Evolutionary conservation across 2,797 vertebrate species (phyloP).

Genomic region (Thalassophryne amazonica): DNA sequence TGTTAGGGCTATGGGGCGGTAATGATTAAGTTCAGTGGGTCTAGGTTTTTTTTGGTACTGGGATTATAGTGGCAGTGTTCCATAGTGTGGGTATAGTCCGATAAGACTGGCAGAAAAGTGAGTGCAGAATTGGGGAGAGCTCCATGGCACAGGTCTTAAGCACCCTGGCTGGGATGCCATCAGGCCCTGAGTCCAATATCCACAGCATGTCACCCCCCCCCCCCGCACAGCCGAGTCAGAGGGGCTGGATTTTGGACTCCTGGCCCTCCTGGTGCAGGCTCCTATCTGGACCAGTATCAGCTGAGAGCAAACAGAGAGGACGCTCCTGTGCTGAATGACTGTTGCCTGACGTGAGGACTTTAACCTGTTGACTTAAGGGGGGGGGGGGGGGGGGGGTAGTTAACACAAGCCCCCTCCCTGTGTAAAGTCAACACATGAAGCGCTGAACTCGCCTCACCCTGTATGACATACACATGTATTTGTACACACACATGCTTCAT

Average conservation of each 20-base stretch:
- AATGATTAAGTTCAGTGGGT: too few relatives aligned
- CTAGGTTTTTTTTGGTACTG: too few relatives aligned
- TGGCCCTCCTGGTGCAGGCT: not conserved
- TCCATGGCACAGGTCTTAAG: too few relatives aligned
- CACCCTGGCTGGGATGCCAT: too few relatives aligned
- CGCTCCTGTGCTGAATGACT: not conserved
- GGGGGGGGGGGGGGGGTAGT: not conserved
- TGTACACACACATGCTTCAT: not conserved
- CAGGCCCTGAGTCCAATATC: not conserved
- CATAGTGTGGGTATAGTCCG: too few relatives aligned
- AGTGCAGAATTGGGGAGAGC: too few relatives aligned
- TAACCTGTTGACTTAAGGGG: constrained; percentile 15
- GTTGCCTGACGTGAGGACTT: constrained; percentile 33
- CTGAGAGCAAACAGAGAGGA: constrained; percentile 40
- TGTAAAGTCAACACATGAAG: constrained; percentile 45
- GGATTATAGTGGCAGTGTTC: too few relatives aligned
- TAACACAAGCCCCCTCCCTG: constrained; percentile 42
- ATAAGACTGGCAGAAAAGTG: too few relatives aligned
- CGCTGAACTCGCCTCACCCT: constrained; percentile 26
- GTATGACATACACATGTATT: not conserved
- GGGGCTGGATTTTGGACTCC: constrained; percentile 18
- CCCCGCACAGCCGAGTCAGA: not conserved
- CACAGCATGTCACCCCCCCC: not conserved
- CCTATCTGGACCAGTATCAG: constrained; percentile 28
- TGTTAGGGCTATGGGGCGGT: too few relatives aligned